phyloP scores from a whole-genome alignment of 2,888 invertebrate genomes.

The Adelognathus sp. region DNA sequence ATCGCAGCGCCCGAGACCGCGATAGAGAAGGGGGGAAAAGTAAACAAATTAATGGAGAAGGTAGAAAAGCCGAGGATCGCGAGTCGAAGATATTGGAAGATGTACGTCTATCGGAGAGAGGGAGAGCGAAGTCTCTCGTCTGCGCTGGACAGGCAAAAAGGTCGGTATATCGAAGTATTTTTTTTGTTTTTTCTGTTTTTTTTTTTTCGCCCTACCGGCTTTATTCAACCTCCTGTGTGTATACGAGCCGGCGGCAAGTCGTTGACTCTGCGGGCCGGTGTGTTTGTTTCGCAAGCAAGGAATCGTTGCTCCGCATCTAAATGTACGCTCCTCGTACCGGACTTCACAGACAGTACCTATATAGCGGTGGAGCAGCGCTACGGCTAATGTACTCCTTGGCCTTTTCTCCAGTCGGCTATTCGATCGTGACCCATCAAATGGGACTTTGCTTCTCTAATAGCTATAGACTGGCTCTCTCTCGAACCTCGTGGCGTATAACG shows the following conservation, averaged over 20 bases:
- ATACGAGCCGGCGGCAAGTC: constrained; percentile 60
- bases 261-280: constrained; percentile 65
- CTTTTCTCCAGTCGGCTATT: constrained; percentile 28
- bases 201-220: constrained; percentile 62
- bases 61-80: constrained; percentile 52
- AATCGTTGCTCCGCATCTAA: constrained; percentile 69
- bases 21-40: constrained; percentile 21
- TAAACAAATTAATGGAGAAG: constrained; percentile 63
- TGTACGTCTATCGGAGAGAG: constrained; percentile 33
- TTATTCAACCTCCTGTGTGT: constrained; percentile 64
- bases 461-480: neutral
- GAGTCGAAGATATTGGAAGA: constrained; percentile 30
- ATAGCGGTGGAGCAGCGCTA: constrained; percentile 14
- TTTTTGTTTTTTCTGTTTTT: no score
- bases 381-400: constrained; percentile 52
- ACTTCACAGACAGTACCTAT: constrained; percentile 14
- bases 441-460: constrained; percentile 24
- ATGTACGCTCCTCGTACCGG: constrained; percentile 59
- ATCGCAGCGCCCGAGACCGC: neutral
- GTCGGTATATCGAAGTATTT: constrained; percentile 24
- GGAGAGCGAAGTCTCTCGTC: constrained; percentile 40
- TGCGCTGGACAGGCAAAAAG: constrained; percentile 29
- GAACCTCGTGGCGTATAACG: neutral
- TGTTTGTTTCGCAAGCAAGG: constrained; percentile 73
- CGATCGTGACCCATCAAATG: constrained; percentile 67